Percentiles rank a stretch among this genome's conserved stretches.
Conservation (phyloP, 2,888 invertebrate species). For the Labia minor region DNA sequence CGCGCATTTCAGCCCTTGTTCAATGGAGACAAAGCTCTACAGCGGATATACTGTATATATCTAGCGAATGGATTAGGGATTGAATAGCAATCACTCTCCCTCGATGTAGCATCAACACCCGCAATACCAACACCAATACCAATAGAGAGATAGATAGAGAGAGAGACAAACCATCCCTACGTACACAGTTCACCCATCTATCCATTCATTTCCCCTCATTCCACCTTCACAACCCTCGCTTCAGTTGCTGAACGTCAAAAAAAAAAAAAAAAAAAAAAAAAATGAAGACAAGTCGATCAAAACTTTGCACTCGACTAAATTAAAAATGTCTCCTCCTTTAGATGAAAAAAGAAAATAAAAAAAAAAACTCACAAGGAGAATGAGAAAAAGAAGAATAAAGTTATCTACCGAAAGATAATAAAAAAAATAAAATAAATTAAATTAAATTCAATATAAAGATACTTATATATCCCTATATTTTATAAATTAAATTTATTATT, state of each 20-base stretch:
- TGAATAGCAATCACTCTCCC: slow-evolving; percentile 13
- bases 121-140: not conserved
- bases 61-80: slow-evolving; percentile 13
- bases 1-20: not conserved
- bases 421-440: too few relatives aligned
- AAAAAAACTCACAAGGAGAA: not conserved
- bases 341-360: slow-evolving; percentile 16
- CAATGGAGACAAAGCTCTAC: slow-evolving; percentile 1
- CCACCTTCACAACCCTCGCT: not conserved
- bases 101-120: not conserved
- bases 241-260: not conserved
- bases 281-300: slow-evolving; percentile 4
- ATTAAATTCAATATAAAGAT: too few relatives aligned
- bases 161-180: not conserved
- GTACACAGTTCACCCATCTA: not conserved
- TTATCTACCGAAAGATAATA: too few relatives aligned
- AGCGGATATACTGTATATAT: slow-evolving; percentile 13
- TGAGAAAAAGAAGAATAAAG: slow-evolving; percentile 9
- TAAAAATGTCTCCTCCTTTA: not conserved
- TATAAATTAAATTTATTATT: too few relatives aligned
- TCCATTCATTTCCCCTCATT: not conserved
- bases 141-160: not conserved
- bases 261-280: too few relatives aligned
- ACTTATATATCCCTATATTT: too few relatives aligned
- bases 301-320: slow-evolving; percentile 13